Evolutionary conservation across 2,888 invertebrate genomes (phyloP), one percentile per base, ranked within the genome.

Genomic region (Drosophila greeni): DNA sequence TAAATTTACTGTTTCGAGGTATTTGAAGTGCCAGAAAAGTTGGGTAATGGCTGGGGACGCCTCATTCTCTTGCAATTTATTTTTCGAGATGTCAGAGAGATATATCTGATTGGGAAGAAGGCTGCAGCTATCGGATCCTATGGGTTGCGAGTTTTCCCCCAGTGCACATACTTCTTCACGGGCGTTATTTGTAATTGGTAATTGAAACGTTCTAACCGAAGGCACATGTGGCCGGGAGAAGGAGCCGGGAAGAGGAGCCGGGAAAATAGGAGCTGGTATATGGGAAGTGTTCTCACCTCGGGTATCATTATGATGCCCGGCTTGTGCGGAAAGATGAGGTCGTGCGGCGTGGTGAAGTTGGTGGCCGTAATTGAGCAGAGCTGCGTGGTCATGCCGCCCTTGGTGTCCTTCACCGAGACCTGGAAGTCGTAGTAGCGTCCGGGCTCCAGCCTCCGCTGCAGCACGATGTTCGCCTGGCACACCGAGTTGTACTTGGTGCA

Each of bases 401-500:
- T 92, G 68, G 95, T 93, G 90, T 95, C 95, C 78, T 92, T 91
- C 57, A 92, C 94, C 16, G 92, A 91, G 66, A 92, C 90, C 70
- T 93, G 91, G 89, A 95, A 95, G 90, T 95, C 95, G 88, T 95
- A 95, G 83, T 94, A 93, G 66, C 95, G 92, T n/a, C 95, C 95
- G 0, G 94, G 92, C 87, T 94, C 94, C 79, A 97, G 89, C 70
- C 93, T 91, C 79, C 93, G 91, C 73, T 93, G 92, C 71, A 97
- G 90, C 73, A 95, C 92, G 76, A 97, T 93, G 89, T 96, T 96
- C 59, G 96, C 96, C 88, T 96, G 95, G 89, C 96, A 96, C 81
- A 95, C 93, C 53, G 95, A 95, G 90, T 96, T 95, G 90, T 95
- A 95, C 74, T 94, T 91, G 62, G 94, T 94, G 90, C 96, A 96